These are phyloP conservation scores for Seriola aureovittata DNA, from an alignment of 2,113 vertebrate genomes.

Conservation along the genomic window DNA sequence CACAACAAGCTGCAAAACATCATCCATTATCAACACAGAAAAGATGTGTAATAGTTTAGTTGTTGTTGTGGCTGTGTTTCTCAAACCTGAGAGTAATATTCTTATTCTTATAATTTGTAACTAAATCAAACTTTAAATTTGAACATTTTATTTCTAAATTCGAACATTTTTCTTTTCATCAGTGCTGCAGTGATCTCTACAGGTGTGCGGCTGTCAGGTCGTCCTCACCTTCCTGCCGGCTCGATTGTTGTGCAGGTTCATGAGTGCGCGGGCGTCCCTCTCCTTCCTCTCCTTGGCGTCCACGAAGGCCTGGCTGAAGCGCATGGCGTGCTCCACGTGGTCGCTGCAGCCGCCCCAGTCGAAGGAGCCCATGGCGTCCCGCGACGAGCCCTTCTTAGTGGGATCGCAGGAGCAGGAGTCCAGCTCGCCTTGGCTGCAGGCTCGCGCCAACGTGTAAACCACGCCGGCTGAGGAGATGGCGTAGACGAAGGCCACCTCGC, in stretches of 20 bases:
- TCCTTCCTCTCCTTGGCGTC: slow-evolving; percentile 94
- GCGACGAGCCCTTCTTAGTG: slow-evolving; percentile 90
- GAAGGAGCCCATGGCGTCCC: slow-evolving; percentile 90
- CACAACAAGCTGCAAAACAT: no score
- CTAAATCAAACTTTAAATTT: no score
- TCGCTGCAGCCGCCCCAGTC: slow-evolving; percentile 98
- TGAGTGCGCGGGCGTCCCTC: slow-evolving; percentile 92
- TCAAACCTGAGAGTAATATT: no score
- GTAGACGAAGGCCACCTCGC: slow-evolving; percentile 95
- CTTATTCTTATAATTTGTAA: no score
- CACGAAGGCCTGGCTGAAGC: slow-evolving; percentile 92
- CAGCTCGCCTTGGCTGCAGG: slow-evolving; percentile 96
- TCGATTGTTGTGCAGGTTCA: slow-evolving; percentile 97
- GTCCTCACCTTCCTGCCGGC: slow-evolving; percentile 93
- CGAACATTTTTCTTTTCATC: no score
- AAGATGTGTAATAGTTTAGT: no score
- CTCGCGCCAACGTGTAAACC: slow-evolving; percentile 94
- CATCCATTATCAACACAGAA: no score
- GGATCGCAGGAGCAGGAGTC: slow-evolving; percentile 96
- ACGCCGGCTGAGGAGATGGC: slow-evolving; percentile 97
- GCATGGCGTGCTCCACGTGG: slow-evolving; percentile 93
- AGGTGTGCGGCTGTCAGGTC: neutral
- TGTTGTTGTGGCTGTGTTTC: no score
- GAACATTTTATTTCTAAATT: no score
- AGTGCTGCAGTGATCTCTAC: no score